Conservation (phyloP, 2,797 vertebrate genomes). For the Bradypus variegatus region DNA sequence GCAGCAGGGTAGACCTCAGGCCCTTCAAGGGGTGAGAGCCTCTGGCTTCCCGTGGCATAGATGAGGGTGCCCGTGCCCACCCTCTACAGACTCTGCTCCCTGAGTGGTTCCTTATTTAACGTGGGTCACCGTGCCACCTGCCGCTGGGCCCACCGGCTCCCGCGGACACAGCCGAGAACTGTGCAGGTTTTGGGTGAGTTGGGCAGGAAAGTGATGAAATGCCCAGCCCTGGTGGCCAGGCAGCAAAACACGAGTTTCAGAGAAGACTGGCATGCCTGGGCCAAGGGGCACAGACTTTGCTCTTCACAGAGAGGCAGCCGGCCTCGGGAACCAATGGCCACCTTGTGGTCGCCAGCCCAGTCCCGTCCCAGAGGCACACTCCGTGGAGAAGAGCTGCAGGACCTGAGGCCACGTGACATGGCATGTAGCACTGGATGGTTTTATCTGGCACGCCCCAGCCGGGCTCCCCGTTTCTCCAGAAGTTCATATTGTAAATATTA, state of each 20-base stretch:
- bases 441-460: neutral
- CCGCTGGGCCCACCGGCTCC: neutral
- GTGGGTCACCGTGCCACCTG: neutral
- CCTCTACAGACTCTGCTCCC: neutral
- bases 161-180: neutral
- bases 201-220: slow-evolving; percentile 63
- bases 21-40: neutral
- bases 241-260: slow-evolving; percentile 67
- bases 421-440: neutral
- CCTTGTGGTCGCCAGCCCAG: slow-evolving; percentile 73
- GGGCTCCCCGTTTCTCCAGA: neutral
- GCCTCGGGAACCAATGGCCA: slow-evolving; percentile 72
- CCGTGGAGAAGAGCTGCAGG: slow-evolving; percentile 59
- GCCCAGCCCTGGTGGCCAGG: slow-evolving; percentile 43
- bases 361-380: slow-evolving; percentile 65
- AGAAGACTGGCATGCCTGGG: slow-evolving; percentile 55
- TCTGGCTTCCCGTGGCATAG: neutral
- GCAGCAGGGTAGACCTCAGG: neutral
- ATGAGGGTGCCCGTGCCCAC: neutral
- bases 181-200: slow-evolving; percentile 7
- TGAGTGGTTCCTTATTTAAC: neutral
- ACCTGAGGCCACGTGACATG: slow-evolving; percentile 37
- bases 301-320: slow-evolving; percentile 65
- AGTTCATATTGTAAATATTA: neutral
- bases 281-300: slow-evolving; percentile 56